Percentiles rank a stretch among this genome's conserved stretches.
phyloP scores from a whole-genome alignment of 2,888 invertebrate species.

The Phortica okadai region DNA sequence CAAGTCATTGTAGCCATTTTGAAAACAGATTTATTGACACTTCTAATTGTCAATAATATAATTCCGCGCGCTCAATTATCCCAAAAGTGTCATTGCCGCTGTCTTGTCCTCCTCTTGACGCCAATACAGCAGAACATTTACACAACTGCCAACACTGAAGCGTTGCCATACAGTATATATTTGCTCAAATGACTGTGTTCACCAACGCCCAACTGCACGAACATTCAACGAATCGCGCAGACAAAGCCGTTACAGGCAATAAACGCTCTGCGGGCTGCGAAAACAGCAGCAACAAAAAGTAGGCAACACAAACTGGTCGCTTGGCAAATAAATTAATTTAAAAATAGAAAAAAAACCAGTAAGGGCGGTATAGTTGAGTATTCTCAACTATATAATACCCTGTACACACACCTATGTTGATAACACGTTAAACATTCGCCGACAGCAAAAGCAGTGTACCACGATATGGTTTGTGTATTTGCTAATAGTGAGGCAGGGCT shows the following conservation, averaged over 20 bases:
- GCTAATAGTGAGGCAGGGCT: too few relatives aligned
- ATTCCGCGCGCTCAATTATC: slow-evolving; percentile 59
- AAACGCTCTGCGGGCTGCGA: slow-evolving; percentile 12
- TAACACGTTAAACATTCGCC: too few relatives aligned
- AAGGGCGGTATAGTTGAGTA: too few relatives aligned
- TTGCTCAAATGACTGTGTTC: not conserved
- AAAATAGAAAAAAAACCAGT: slow-evolving; percentile 35
- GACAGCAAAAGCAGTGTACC: too few relatives aligned
- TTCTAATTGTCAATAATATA: slow-evolving; percentile 62
- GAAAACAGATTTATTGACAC: slow-evolving; percentile 58
- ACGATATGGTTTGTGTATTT: too few relatives aligned
- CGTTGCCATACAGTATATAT: not conserved
- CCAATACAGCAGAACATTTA: not conserved
- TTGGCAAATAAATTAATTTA: slow-evolving; percentile 59
- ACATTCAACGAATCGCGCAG: not conserved
- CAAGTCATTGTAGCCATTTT: slow-evolving; percentile 57
- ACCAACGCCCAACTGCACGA: not conserved
- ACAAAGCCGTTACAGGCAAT: slow-evolving; percentile 5
- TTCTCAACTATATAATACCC: too few relatives aligned
- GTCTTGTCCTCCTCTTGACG: not conserved
- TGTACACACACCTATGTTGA: too few relatives aligned
- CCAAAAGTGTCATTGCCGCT: slow-evolving; percentile 53
- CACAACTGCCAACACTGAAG: not conserved
- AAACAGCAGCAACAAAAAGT: not conserved
- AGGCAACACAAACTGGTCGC: slow-evolving; percentile 30